Evolutionary conservation across 37 sponge, comb jelly and placozoan genomes (phyloP).

Genomic region (Haliclona indistincta): DNA sequence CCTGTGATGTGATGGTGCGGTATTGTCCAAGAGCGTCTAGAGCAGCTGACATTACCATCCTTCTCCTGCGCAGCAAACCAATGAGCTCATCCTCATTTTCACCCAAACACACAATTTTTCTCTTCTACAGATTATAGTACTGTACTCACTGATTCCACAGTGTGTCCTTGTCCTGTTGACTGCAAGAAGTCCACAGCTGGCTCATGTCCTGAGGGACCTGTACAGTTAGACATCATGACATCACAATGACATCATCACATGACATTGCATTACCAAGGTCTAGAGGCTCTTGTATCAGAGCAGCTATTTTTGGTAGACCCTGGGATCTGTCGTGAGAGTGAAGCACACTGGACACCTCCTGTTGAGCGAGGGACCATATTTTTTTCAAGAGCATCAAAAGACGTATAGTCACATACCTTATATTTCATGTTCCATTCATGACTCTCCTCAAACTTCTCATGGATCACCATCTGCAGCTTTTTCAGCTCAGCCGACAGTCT

Average conservation of each 20-base stretch:
- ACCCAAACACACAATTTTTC: slow-evolving; percentile 66
- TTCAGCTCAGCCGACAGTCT: slow-evolving; percentile 52
- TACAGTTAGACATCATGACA: no score
- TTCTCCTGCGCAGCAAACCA: slow-evolving; percentile 46
- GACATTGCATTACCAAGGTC: no score
- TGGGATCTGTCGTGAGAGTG: no score
- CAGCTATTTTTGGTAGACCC: no score
- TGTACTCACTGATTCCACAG: slow-evolving; percentile 73
- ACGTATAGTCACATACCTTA: no score
- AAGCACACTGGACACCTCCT: no score
- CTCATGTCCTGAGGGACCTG: slow-evolving; percentile 74
- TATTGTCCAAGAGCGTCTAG: slow-evolving; percentile 76
- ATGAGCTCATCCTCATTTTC: slow-evolving; percentile 81
- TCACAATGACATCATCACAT: no score
- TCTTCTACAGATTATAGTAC: no score
- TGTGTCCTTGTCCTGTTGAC: slow-evolving; percentile 57
- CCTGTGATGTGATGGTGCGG: slow-evolving; percentile 58
- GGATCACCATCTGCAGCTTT: slow-evolving; percentile 34
- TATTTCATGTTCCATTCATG: slow-evolving; percentile 65
- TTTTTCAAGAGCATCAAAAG: no score
- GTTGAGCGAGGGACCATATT: no score
- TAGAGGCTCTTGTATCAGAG: no score
- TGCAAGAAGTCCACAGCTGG: slow-evolving; percentile 73
- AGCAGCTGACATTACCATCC: slow-evolving; percentile 48
- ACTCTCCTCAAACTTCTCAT: slow-evolving; percentile 26